Conservation (phyloP, 2,797 vertebrate species). For the Syndactyla subalaris region DNA sequence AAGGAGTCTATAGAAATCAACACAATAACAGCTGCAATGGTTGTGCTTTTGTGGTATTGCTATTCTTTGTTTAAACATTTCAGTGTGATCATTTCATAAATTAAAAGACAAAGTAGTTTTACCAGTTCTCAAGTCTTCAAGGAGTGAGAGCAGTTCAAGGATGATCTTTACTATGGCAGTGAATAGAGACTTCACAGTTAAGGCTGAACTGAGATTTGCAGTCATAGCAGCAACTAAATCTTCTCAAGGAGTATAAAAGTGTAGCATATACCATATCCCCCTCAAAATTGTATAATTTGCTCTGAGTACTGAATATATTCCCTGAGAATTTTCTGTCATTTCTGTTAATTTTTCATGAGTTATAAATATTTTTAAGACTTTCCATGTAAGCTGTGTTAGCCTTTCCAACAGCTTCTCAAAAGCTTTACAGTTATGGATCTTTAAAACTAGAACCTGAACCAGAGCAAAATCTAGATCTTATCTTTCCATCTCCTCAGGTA, state of each 20-base stretch:
- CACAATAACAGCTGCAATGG: background rate
- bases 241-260: background rate
- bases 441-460: background rate
- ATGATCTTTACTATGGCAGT: background rate
- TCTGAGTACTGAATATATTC: background rate
- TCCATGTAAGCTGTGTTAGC: background rate
- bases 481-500: background rate
- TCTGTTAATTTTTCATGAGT: background rate
- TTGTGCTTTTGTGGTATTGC: constrained; percentile 24
- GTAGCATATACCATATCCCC: background rate
- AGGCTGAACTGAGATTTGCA: background rate
- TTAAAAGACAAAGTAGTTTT: background rate
- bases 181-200: background rate
- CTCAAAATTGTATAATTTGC: background rate
- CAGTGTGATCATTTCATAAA: background rate
- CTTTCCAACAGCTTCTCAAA: background rate
- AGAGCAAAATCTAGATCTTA: background rate
- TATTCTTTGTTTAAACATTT: constrained; percentile 24
- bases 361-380: background rate
- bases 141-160: background rate
- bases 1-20: background rate
- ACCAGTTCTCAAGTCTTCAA: background rate
- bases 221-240: background rate
- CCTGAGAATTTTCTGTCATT: background rate
- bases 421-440: background rate